Evolutionary conservation across 2,113 vertebrate species (phyloP).

Genomic region (Podocnemis expansa): DNA sequence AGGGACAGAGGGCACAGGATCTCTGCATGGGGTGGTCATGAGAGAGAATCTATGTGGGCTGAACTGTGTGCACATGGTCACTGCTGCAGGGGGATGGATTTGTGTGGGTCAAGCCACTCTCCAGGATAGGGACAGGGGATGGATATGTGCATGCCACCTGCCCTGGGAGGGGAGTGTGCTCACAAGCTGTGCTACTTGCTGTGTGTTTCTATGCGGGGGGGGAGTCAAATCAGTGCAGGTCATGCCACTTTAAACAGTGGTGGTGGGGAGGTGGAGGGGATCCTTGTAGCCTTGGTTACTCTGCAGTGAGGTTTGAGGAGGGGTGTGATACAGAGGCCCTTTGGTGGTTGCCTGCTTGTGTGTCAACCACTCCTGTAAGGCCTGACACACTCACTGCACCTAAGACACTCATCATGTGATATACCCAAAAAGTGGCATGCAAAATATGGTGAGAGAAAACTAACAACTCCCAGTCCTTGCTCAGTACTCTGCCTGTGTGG

Average conservation of each 20-base stretch:
- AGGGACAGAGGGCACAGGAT: background rate
- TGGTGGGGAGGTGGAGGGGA: no score
- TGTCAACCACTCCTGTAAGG: background rate
- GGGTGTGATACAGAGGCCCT: background rate
- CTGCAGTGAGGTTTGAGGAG: background rate
- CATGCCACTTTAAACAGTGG: background rate
- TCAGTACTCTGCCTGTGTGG: background rate
- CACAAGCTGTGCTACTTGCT: background rate
- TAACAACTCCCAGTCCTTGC: background rate
- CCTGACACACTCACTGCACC: background rate
- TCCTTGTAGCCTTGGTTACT: background rate
- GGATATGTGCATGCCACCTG: background rate
- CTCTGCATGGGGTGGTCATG: fast-evolving
- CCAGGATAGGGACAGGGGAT: no score
- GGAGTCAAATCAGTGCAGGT: background rate
- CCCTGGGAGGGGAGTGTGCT: background rate
- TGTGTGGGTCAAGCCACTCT: background rate
- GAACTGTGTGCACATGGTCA: background rate
- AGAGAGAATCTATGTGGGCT: background rate
- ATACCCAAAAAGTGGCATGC: background rate
- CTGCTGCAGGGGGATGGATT: background rate
- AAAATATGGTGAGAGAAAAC: background rate
- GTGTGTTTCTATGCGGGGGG: no score
- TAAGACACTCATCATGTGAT: background rate
- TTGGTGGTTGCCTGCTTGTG: background rate